Evolutionary conservation across 2,797 vertebrate genomes (phyloP), one percentile per base, ranked within the genome.

Genomic region (Pelobates cultripes): DNA sequence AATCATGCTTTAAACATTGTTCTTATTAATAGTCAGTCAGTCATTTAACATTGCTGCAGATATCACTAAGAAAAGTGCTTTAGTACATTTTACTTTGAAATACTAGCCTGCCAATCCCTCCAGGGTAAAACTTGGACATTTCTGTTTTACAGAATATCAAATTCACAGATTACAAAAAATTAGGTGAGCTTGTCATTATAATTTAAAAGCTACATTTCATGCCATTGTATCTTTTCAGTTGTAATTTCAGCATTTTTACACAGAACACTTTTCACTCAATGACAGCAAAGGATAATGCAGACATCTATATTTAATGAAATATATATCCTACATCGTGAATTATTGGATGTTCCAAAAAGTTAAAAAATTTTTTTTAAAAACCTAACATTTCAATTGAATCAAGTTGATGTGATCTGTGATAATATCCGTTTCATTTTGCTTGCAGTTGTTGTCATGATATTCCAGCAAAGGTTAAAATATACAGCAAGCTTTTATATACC

Each of bases 401-500:
- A 64, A 83, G 70, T 75, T 40, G 28, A 13, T 71, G 71, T 75
- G 64, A 73, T 83, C 67, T 75, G 43, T 45, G 13, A 70, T 64
- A 78, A 70, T 75, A 75, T 79, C 78, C 57, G 71, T 64, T 66
- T 70, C 82, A 83, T 53, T 79, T 73, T 79, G 55, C 69, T 74
- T 71, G 72, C 45, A 79, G 77, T 79, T 84, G 70, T 83, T 83
- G 82, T 78, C 81, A 79, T 75, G 77, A 75, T 79, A 75, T 66
- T 71, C 45, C 57, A 84, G 82, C 72, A 84, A 84, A 79, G 72
- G 82, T 84, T 84, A 84, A 82, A 84, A 84, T 84, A 84, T 84
- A 84, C 72, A 84, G 77, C 77, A 84, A 70, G 57, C 42, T 84
- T 84, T 84, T 84, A 84, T 84, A 84, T 71, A 84, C 77, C 77